These are phyloP conservation scores for Microtus oregoni DNA, from an alignment of 2,113 vertebrate genomes.

Conservation along the genomic window DNA sequence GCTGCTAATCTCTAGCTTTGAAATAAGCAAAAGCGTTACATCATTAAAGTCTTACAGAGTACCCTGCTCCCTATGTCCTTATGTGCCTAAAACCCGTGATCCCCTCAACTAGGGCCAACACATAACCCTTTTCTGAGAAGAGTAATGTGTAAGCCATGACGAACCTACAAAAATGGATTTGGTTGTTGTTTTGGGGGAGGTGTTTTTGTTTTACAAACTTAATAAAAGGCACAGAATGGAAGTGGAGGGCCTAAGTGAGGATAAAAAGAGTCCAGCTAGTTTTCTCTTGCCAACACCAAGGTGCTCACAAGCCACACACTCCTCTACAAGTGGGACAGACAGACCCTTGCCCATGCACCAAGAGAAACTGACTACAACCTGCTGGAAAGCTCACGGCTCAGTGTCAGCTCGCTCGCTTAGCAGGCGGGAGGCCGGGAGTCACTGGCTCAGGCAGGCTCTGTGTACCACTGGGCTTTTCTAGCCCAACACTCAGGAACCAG, in stretches of 20 bases:
- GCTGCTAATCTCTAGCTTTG: not conserved
- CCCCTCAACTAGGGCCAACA: not conserved
- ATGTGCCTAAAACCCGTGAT: not conserved
- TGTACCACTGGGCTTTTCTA: not conserved
- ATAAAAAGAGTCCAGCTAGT: not conserved
- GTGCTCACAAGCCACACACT: not conserved
- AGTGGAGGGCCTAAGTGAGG: not conserved
- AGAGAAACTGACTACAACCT: not conserved
- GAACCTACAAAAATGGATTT: conserved; percentile 9
- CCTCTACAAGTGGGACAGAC: not conserved
- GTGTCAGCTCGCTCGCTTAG: not conserved
- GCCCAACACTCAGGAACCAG: not conserved
- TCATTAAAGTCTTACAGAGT: not conserved
- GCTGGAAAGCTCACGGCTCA: not conserved
- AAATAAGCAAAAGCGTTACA: not conserved
- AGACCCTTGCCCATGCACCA: not conserved
- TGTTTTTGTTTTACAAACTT: not conserved
- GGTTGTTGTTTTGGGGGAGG: not conserved
- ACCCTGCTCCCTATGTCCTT: not conserved
- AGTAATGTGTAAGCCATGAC: conserved; percentile 19
- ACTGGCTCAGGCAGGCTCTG: not conserved
- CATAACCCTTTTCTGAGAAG: conserved; percentile 23
- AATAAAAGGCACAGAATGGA: not conserved
- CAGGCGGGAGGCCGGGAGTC: not conserved
- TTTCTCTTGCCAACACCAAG: not conserved